Evolutionary conservation across 2,888 invertebrate species (phyloP).

Genomic region (Mycalesis mineus): DNA sequence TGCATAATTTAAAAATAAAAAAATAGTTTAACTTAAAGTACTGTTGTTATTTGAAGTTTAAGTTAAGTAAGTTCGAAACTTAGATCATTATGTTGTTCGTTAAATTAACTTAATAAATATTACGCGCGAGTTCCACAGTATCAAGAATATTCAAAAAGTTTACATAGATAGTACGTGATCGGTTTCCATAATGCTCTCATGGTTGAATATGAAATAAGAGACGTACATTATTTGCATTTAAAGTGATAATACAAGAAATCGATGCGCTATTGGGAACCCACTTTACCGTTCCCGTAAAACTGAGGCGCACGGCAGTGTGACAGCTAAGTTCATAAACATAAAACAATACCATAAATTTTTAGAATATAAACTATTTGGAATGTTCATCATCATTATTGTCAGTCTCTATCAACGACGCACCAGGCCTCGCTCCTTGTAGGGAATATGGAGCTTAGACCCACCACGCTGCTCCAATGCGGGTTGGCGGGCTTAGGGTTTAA

Average conservation of each 20-base stretch:
- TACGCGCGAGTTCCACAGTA: slow-evolving; percentile 8
- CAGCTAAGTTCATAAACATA: not conserved
- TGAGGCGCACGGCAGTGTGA: not conserved
- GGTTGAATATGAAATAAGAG: slow-evolving; percentile 33
- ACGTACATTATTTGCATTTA: slow-evolving; percentile 50
- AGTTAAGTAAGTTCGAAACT: not conserved
- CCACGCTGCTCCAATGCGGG: too few species aligned
- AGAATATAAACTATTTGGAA: too few species aligned
- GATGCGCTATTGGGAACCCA: slow-evolving; percentile 52
- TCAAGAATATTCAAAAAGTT: slow-evolving; percentile 14
- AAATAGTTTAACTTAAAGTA: too few species aligned
- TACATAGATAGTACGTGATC: slow-evolving; percentile 12
- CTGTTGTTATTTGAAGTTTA: not conserved
- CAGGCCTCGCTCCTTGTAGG: too few species aligned
- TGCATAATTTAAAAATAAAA: too few species aligned
- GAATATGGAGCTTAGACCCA: too few species aligned
- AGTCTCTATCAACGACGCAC: too few species aligned
- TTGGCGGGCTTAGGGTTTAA: too few species aligned
- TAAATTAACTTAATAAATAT: slow-evolving; percentile 13
- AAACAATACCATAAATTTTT: not conserved
- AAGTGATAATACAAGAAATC: slow-evolving; percentile 52
- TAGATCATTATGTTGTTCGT: not conserved
- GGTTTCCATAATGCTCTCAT: slow-evolving; percentile 20
- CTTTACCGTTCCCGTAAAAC: slow-evolving; percentile 61
- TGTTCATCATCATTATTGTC: too few species aligned